phyloP scores from a whole-genome alignment of 2,888 invertebrate species.

The Argyresthia goedartella region DNA sequence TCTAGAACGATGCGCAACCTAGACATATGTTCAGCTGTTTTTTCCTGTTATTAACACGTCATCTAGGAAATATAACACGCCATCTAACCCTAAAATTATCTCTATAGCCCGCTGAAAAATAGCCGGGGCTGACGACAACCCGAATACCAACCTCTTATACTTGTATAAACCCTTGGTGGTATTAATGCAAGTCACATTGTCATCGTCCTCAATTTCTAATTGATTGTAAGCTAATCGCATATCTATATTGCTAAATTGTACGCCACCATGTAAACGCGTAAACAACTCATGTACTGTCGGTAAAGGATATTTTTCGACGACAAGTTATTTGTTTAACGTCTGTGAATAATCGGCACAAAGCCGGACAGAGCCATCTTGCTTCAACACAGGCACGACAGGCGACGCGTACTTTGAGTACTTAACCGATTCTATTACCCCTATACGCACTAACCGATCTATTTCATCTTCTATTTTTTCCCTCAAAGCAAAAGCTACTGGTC shows the following conservation, averaged over 20 bases:
- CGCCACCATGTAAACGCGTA: slow-evolving; percentile 6
- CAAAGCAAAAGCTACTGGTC: too few species aligned
- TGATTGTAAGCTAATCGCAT: slow-evolving; percentile 9
- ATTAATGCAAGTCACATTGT: slow-evolving; percentile 8
- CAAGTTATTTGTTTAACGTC: slow-evolving; percentile 7
- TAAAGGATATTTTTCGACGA: slow-evolving; percentile 5
- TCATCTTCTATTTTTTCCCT: too few species aligned
- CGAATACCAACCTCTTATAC: slow-evolving; percentile 9
- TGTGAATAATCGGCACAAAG: background rate
- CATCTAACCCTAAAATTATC: slow-evolving; percentile 3
- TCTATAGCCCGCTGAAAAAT: slow-evolving; percentile 11
- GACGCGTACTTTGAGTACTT: background rate
- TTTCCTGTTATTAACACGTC: slow-evolving; percentile 10
- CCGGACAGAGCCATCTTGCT: background rate
- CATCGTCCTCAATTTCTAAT: slow-evolving; percentile 5
- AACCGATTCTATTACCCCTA: too few species aligned
- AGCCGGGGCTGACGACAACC: slow-evolving; percentile 8
- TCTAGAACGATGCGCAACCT: background rate
- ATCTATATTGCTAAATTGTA: slow-evolving; percentile 9
- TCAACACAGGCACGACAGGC: too few species aligned
- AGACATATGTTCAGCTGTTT: background rate
- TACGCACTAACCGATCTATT: too few species aligned
- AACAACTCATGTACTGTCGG: slow-evolving; percentile 7
- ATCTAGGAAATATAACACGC: slow-evolving; percentile 8
- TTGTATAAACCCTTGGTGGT: slow-evolving; percentile 10